Evolutionary conservation across 2,797 vertebrate genomes (phyloP).

Genomic region (Caiman crocodilus): DNA sequence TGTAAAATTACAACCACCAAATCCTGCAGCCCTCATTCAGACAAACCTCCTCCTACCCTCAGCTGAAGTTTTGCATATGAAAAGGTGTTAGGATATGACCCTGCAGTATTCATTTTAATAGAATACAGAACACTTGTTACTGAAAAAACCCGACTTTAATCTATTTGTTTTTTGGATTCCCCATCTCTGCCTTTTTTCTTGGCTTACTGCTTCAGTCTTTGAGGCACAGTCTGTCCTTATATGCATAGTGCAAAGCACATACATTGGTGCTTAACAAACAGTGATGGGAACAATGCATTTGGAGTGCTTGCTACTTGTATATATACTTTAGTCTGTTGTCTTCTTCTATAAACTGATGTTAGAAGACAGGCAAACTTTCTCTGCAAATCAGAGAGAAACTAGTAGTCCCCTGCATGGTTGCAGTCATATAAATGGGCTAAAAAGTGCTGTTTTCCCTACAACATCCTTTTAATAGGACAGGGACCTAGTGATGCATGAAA

Average conservation of each 20-base stretch:
- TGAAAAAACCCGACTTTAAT: background rate
- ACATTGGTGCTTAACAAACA: background rate
- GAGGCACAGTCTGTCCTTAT: background rate
- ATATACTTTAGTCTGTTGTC: background rate
- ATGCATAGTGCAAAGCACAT: background rate
- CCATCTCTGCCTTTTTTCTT: background rate
- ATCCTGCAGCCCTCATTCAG: background rate
- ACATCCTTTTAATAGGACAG: background rate
- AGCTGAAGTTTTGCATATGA: background rate
- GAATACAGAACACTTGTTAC: background rate
- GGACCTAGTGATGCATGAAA: background rate
- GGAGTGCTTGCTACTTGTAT: accelerated
- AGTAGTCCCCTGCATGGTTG: background rate
- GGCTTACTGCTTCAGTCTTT: background rate
- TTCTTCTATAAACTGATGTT: background rate
- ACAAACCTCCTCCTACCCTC: background rate
- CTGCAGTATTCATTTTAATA: background rate
- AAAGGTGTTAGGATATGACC: background rate
- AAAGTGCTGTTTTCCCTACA: background rate
- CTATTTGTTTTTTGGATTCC: background rate
- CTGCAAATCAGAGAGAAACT: background rate
- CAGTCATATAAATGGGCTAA: background rate
- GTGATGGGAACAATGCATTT: background rate
- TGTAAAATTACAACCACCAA: background rate
- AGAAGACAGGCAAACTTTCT: background rate